phyloP scores from a whole-genome alignment of 1,140 invertebrate genomes.

The Aphis craccivora region DNA sequence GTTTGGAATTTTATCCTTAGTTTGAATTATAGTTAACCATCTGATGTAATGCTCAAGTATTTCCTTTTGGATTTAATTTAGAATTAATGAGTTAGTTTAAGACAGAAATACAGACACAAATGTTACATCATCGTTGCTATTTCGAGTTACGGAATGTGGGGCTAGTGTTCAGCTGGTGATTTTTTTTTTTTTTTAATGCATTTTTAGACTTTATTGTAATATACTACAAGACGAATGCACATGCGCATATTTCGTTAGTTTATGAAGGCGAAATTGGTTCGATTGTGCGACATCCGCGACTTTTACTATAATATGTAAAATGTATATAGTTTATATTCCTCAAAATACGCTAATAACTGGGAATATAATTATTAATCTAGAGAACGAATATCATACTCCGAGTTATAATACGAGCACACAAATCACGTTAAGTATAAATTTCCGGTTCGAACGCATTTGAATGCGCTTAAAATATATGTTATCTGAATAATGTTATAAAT shows the following conservation, averaged over 20 bases:
- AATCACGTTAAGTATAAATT: neutral
- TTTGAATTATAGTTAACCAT: neutral
- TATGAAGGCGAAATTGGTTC: neutral
- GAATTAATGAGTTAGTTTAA: constrained; percentile 36
- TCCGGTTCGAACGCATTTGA: neutral
- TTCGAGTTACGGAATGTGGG: constrained; percentile 9
- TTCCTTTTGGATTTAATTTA: neutral
- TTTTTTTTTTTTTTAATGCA: neutral
- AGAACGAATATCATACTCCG: neutral
- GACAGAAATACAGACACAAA: neutral
- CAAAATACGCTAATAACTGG: neutral
- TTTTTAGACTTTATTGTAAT: constrained; percentile 11
- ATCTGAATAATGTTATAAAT: neutral
- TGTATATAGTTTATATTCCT: neutral
- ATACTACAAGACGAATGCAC: neutral
- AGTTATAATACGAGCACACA: neutral
- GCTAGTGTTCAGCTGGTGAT: neutral
- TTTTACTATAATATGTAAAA: neutral
- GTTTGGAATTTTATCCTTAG: neutral
- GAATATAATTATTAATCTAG: neutral
- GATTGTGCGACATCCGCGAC: neutral
- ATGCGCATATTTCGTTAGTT: neutral
- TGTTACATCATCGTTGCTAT: constrained; percentile 3
- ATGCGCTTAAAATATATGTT: neutral
- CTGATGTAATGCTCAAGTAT: neutral